Base-by-base conservation (phyloP, 2,113 vertebrate genomes). In the Genyomyrus donnyi region DNA sequence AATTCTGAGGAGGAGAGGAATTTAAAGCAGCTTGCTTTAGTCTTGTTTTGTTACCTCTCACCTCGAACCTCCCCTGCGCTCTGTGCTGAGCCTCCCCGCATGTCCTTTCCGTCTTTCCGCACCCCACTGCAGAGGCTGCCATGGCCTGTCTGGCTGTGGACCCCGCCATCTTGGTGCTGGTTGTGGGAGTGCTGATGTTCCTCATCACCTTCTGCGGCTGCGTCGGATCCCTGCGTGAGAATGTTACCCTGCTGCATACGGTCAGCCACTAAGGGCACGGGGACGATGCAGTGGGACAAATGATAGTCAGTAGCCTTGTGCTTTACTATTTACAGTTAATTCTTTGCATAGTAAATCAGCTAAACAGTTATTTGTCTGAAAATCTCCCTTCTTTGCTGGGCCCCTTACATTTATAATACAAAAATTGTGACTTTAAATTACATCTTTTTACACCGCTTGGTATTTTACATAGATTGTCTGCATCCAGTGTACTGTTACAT, bases 171-270 rank as follows among this genome's bases (percentile, higher is more conserved):
- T 93, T 99, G 91, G 95, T 99, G 46, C 87, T 98, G 13, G 89
- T 96, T 0, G 95, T 98, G 1, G 98, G 98, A 0, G 8, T 97
- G 83, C 94, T 99, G 90, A 98, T 97, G 97, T 99, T 99, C 95
- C 92, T 98, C 90, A 94, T 99, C 94, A 99, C 98, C 50, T 99
- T 99, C 96, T 98, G 97, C 1, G 98, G 98, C 92, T 99, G 98
- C 21, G 95, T 98, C 0, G 98, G 98, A 70, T 98, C 98, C 84
- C 93, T 99, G 77, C 92, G 98, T 0, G 98, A 99, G 93, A 99
- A 99, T 95, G 97, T 98, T 92, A 97, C 97, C 93, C 96, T 99
- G 90, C 95, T 99, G 89, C 97, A 98, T 93, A 94, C 93, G 6
- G 98, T 98, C 92, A 95, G 97, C 91, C 42, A 2, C 35, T 7